Evolutionary conservation across 2,113 vertebrate genomes (phyloP), one percentile per base, ranked within the genome.

Genomic region (Istiophorus platypterus): DNA sequence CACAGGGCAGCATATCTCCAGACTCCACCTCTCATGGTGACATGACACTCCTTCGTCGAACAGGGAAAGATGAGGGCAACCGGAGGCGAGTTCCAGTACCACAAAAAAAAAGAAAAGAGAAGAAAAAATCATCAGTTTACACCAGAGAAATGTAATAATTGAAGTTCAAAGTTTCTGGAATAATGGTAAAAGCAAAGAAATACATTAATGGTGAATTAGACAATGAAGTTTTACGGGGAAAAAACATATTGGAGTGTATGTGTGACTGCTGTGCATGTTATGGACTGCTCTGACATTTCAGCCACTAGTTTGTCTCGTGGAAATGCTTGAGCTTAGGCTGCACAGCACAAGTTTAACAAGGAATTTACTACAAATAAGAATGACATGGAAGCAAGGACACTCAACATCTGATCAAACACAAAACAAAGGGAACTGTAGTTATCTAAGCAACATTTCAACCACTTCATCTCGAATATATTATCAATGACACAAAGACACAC

Each of bases 31-130:
- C 66, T 24, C 26, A 4, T 45, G 52, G 59, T 39, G 75, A 39
- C 45, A 73, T 13, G 37, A 31, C n/a, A 61, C 27, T 70, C 29
- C 37, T 88, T 92, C n/a, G n/a, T 92, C 92, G 92, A 12, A 66
- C 54, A 47, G 20, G 34, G 42, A 24, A 54, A 20, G 41, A 47
- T 67, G 73, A 73, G 67, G 20, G 13, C 37, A 57, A 78, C 41
- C 13, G 51, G 8, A 59, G 63, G 39, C n/a, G 31, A 68, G 56
- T 59, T 34, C 22, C 24, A 56, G 45, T 29, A 9, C 11, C 29
- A 51, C 42, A 72, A n/a, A 78, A 29, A 41, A 20, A 29, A 49
- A 51, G 42, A 69, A 22, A 76, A 34, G n/a, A n/a, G n/a, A n/a
- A n/a, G n/a, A n/a, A n/a, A n/a, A 31, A 18, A 24, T 31, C 47